Conservation (phyloP, 2,888 invertebrate genomes). For the Coremacera marginata region DNA sequence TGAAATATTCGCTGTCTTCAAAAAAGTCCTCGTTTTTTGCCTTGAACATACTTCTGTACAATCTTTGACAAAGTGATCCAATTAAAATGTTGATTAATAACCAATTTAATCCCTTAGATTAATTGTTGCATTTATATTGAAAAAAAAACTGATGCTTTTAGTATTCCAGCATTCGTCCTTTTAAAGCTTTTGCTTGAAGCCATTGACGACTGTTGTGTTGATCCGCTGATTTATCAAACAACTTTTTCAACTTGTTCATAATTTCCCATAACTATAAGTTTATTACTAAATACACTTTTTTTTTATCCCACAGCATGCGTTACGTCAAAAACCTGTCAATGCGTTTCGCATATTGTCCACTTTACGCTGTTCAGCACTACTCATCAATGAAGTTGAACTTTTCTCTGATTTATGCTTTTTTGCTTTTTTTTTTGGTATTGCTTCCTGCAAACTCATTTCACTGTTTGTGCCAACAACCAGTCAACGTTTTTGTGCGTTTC, state of each 20-base stretch:
- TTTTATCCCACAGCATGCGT: not conserved
- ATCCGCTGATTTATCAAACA: not conserved
- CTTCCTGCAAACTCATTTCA: not conserved
- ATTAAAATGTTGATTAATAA: constrained; percentile 31
- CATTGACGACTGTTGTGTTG: not conserved
- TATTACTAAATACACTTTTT: not conserved
- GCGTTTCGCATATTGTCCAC: not conserved
- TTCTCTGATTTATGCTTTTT: not conserved
- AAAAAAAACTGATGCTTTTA: not conserved
- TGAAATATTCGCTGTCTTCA: not conserved
- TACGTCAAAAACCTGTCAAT: not conserved
- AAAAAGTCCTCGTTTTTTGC: not conserved
- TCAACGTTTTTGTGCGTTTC: constrained; percentile 47
- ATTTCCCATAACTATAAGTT: not conserved
- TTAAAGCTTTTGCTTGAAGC: not conserved
- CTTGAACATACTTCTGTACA: not conserved
- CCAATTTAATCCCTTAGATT: constrained; percentile 16
- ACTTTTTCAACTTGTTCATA: not conserved
- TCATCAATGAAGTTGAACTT: not conserved
- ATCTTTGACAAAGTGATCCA: constrained; percentile 27
- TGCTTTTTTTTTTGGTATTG: not conserved
- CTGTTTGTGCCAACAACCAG: not conserved
- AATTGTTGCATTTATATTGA: not conserved
- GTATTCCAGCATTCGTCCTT: not conserved
- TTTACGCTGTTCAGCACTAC: not conserved